Conservation (phyloP, 2,797 vertebrate species). For the Chanos chanos region DNA sequence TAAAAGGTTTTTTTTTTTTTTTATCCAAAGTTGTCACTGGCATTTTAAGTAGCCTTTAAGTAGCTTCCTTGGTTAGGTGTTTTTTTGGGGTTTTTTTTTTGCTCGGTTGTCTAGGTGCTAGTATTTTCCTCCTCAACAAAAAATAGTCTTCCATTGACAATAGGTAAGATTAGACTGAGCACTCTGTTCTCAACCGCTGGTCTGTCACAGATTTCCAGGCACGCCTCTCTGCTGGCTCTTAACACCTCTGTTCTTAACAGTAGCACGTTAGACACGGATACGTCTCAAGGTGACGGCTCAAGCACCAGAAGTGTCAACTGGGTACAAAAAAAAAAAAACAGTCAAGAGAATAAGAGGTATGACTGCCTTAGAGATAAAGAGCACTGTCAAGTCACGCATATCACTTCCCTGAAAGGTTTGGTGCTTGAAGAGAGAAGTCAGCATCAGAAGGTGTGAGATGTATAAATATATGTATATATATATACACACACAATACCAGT, state of each 20-base stretch:
- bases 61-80: too few species aligned
- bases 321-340: slow-evolving; percentile 35
- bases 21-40: too few species aligned
- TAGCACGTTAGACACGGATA: slow-evolving; percentile 21
- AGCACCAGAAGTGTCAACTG: slow-evolving; percentile 22
- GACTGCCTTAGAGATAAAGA: slow-evolving; percentile 18
- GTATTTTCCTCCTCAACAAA: too few species aligned
- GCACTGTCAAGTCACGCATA: slow-evolving; percentile 16
- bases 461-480: too few species aligned
- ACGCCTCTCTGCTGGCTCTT: slow-evolving; percentile 3
- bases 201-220: slow-evolving; percentile 1
- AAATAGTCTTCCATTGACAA: too few species aligned
- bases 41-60: too few species aligned
- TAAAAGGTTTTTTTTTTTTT: too few species aligned
- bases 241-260: slow-evolving; percentile 17
- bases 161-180: too few species aligned
- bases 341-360: slow-evolving; percentile 25
- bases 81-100: too few species aligned
- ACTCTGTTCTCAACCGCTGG: too few species aligned
- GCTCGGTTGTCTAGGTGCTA: too few species aligned
- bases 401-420: slow-evolving; percentile 32
- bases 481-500: too few species aligned
- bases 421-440: slow-evolving; percentile 23
- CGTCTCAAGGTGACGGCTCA: slow-evolving; percentile 28
- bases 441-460: slow-evolving; percentile 21